Base-by-base conservation (phyloP, 2,113 vertebrate species). In the Gila orcuttii region DNA sequence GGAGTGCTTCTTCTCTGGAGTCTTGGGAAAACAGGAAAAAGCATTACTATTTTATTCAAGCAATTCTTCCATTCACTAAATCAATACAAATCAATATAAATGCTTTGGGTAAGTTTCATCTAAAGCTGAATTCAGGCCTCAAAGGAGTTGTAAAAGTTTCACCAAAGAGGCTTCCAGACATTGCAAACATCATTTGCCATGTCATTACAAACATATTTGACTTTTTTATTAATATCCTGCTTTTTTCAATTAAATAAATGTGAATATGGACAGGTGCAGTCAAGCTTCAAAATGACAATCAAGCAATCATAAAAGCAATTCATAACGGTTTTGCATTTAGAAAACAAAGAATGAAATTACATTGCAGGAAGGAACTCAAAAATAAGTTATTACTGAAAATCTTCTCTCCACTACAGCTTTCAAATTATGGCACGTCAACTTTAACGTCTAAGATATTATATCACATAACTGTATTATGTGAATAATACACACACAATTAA, bases 1-100 rank as follows among this genome's bases (percentile, higher is more conserved):
- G 0, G 97, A 97, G 91, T 96, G 97, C 93, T 99, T 99, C 94
- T 99, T 99, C 92, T 99, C 98, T 55, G 98, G 98, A 89, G 98
- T 99, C 98, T 99, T 93, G 15, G 68, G 71, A 21, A 77, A 71
- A 80, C 55, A 68, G 39, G 33, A 74, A 66, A 66, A 23, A 23
- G 66, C 23, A 57, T 36, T 31, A 19, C 23, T 52, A 15, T 33
- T 13, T 28, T 25, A 36, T 6, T 82, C 42, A 52, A 85, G 52
- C 15, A 77, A 39, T 52, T n/a, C 19, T 42, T 64, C 0, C 0
- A 12, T 79, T 42, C 12, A 6, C 19, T 13, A 71, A 17, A 83
- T 39, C 66, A 71, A 83, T 71, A n/a, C 7, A 31, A 50, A 50
- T 68, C 79, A 69, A 47, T 80, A 7, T 23, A 15, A 42, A 69